Evolutionary conservation across 2,888 invertebrate genomes (phyloP).

Genomic region (Imbricaverruca yamaguchii): DNA sequence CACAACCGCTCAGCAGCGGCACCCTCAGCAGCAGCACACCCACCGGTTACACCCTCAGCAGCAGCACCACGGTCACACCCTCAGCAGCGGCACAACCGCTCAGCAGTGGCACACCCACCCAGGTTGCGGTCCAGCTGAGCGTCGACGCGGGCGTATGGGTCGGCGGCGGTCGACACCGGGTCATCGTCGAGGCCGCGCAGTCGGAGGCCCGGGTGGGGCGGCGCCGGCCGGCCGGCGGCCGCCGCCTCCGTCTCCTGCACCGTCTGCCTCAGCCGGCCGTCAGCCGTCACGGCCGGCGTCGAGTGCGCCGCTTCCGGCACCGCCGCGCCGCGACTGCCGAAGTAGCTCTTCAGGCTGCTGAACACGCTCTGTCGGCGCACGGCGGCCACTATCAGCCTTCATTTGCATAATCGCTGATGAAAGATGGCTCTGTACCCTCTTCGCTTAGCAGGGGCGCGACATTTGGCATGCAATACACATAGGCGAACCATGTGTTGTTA

Average conservation of each 20-base stretch:
- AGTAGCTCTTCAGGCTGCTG: conserved; percentile 90
- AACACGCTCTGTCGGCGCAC: conserved; percentile 64
- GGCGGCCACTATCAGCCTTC: too few relatives aligned
- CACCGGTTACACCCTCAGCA: too few relatives aligned
- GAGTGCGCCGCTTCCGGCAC: not conserved
- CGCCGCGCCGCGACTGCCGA: conserved; percentile 52
- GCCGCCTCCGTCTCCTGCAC: not conserved
- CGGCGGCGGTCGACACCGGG: not conserved
- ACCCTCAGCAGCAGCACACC: too few relatives aligned
- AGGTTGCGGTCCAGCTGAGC: conserved; percentile 25
- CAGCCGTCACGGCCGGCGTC: not conserved
- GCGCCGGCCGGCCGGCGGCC: not conserved
- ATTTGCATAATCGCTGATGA: too few relatives aligned
- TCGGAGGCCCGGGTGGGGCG: conserved; percentile 21
- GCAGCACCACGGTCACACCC: too few relatives aligned
- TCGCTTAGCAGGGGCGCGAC: too few relatives aligned
- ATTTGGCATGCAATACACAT: too few relatives aligned
- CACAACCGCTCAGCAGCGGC: too few relatives aligned
- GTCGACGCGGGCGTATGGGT: not conserved
- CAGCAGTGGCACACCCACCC: not conserved
- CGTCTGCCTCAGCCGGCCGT: not conserved
- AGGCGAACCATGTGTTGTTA: too few relatives aligned
- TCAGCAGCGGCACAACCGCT: not conserved
- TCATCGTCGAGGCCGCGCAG: conserved; percentile 24
- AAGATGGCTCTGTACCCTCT: too few relatives aligned